Evolutionary conservation across 2,113 vertebrate genomes (phyloP), one percentile per base, ranked within the genome.

Genomic region (Marcusenius ussheri): DNA sequence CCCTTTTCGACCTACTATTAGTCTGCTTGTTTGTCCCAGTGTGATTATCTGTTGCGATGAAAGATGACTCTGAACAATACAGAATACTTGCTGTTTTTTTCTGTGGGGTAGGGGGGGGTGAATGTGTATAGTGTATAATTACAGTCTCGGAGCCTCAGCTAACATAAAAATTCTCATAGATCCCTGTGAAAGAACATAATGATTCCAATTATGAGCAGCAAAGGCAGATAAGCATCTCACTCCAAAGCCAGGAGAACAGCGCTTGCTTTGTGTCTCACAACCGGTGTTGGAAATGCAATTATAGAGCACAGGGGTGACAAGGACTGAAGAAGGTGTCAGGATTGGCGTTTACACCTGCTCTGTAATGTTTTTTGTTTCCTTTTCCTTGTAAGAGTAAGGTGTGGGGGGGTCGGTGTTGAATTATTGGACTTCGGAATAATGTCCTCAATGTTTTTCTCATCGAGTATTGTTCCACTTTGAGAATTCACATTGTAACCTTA

Each of bases 191-290:
- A 83, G 88, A 77, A 83, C 51, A 51, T 56, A 89, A 89, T 89
- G 50, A 89, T 80, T 83, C 35, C 47, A 89, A 89, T 89, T 89
- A 89, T 89, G 50, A 89, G 50, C 19, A 83, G 42, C 47, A 89
- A 89, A 50, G 45, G 15, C 2, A 56, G 51, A 88, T 62, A 66
- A 88, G 39, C 39, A 51, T 80, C 49, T 27, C 70, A 35, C 15
- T 45, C 35, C 80, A 35, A 31, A 56, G 9, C 4, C n/a, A 49
- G 49, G 47, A 53, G 45, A 42, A 70, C 46, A 80, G 3, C 2
- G 19, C 21, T 31, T 5, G 35, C 39, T 80, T 47, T 89, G 47
- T 19, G 27, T 53, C 51, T 39, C n/a, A 87, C 27, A 87, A 21
- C 88, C 4, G 49, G 8, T 53, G 50, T 53, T 83, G 56, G 70